phyloP scores from a whole-genome alignment of 2,888 invertebrate species.

The Leistus spinibarbis region DNA sequence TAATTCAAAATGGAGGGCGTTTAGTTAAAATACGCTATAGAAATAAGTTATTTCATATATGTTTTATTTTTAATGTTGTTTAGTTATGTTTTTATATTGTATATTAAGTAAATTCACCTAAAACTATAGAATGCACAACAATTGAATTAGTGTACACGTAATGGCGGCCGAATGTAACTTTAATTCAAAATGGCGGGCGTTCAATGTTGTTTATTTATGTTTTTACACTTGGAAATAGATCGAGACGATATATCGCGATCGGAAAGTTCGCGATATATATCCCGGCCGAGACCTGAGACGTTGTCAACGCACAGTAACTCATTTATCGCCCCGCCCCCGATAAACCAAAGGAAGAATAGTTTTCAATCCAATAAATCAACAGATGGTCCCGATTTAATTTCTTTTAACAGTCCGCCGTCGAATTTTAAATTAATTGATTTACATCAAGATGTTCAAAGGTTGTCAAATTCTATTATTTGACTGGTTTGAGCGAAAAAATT shows the following conservation, averaged over 20 bases:
- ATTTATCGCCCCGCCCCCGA: slow-evolving; percentile 59
- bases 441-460: slow-evolving; percentile 64
- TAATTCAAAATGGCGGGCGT: too few species aligned
- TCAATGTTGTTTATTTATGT: not conserved
- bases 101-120: too few species aligned
- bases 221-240: slow-evolving; percentile 4
- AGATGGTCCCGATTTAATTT: slow-evolving; percentile 69
- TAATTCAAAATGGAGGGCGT: too few species aligned
- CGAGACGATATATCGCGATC: slow-evolving; percentile 45
- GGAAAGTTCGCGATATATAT: slow-evolving; percentile 58
- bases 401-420: slow-evolving; percentile 70
- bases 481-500: not conserved
- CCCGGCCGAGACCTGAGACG: slow-evolving; percentile 65
- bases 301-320: slow-evolving; percentile 57
- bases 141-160: too few species aligned
- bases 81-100: too few species aligned
- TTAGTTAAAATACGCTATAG: too few species aligned
- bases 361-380: slow-evolving; percentile 53
- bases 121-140: too few species aligned
- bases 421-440: slow-evolving; percentile 66
- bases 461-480: slow-evolving; percentile 41
- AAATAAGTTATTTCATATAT: too few species aligned
- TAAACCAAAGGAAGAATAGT: slow-evolving; percentile 51
- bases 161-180: too few species aligned
- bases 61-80: too few species aligned